Conservation (phyloP, 2,888 invertebrate species). For the Clepsis dumicolana region DNA sequence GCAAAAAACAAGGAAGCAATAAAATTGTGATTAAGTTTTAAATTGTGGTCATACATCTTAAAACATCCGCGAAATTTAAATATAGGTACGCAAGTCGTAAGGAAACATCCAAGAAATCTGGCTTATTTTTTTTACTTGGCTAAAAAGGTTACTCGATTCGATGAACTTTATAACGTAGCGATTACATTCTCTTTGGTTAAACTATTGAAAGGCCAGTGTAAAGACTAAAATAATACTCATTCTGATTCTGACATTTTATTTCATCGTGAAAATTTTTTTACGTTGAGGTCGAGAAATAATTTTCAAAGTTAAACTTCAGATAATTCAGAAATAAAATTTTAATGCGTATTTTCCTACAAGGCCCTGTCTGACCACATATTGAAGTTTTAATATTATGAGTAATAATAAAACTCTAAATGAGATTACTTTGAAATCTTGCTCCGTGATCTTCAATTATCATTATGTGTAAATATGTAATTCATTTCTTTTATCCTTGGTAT, state of each 20-base stretch:
- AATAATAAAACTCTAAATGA: not conserved
- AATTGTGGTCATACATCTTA: not conserved
- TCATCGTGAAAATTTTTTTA: not conserved
- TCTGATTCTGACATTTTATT: not conserved
- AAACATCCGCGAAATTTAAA: conserved; percentile 13
- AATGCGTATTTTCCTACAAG: not conserved
- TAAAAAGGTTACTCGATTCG: not conserved
- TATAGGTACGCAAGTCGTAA: not conserved
- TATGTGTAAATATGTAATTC: conserved; percentile 25
- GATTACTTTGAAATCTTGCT: not conserved
- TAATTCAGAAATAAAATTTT: not conserved
- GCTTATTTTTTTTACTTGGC: not conserved
- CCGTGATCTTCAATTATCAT: not conserved
- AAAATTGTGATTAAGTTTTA: too few species aligned
- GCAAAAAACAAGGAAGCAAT: too few species aligned
- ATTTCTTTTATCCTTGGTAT: not conserved
- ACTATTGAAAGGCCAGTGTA: not conserved
- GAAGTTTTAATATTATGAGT: not conserved
- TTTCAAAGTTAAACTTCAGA: not conserved
- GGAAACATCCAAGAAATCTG: too few species aligned
- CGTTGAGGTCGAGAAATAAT: not conserved
- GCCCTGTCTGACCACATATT: not conserved
- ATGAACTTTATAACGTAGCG: too few species aligned
- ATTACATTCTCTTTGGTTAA: too few species aligned
- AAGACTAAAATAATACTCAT: not conserved